Base-by-base conservation (phyloP, 37 sponge, comb jelly and placozoan genomes). In the Cliona cf. orientalis region DNA sequence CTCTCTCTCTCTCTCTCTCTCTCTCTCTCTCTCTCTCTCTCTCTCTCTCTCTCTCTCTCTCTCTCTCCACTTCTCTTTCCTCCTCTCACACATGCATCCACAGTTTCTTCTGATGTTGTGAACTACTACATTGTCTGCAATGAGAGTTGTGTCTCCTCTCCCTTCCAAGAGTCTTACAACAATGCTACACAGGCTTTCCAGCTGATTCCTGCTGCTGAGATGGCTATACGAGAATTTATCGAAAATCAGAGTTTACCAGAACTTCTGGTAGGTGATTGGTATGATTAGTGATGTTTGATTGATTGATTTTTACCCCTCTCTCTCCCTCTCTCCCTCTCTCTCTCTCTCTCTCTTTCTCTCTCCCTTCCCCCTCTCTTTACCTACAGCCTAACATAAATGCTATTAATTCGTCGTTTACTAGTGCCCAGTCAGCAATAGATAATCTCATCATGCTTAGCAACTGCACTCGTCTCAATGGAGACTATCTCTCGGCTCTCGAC, bases 81-180 rank as follows among this genome's bases (percentile, higher is more conserved):
- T 43, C n/a, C 55, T 26, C 74, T 6, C 74, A 23, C 74, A 55
- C 22, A 11, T 29, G 23, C 17, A 21, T 5, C 6, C 42, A 59
- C 53, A 29, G 28, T 78, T 26, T 49, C 78, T 31, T 33, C 42
- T 1, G 36, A 42, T 1, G 39, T 66, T 2, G 25, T 82, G 19
- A 31, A 72, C 72, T 72, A 72, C 49, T 82, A 72, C 82, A 42
- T 82, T 29, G 73, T 82, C 36, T 82, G 82, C 49, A 82, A 82
- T 26, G 64, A 79, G 69, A 69, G 69, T 26, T 79, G 80, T 35
- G 3, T n/a, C 23, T 19, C 55, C 56, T 32, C 37, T 21, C 80
- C 80, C 39, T 79, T 68, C 25, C 1, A 9, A 19, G 0, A 41
- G 1, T 75, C 61, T 2, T 34, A 28, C 9, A 11, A 17, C 57